Evolutionary conservation across 2,113 vertebrate genomes (phyloP).

Genomic region (Platichthys stellatus): DNA sequence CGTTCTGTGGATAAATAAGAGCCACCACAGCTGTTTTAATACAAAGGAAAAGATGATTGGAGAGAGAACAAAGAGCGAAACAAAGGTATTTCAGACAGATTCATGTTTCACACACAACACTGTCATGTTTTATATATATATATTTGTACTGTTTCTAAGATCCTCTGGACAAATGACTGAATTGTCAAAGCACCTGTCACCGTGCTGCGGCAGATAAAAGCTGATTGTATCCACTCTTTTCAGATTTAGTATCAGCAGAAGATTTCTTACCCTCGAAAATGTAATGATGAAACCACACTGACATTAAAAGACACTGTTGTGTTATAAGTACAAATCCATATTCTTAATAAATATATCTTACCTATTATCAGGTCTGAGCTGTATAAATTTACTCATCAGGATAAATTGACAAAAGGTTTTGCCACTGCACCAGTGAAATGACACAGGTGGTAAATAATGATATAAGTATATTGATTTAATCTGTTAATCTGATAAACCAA

Average conservation of each 20-base stretch:
- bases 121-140: slow-evolving; percentile 23
- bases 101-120: slow-evolving; percentile 48
- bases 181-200: slow-evolving; percentile 55
- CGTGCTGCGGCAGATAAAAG: slow-evolving; percentile 48
- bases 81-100: slow-evolving; percentile 49
- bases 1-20: slow-evolving; percentile 1
- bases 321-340: slow-evolving; percentile 54
- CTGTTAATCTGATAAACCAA: too few species aligned
- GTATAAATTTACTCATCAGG: slow-evolving; percentile 35
- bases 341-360: slow-evolving; percentile 41
- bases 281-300: slow-evolving; percentile 38
- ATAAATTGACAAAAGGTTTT: slow-evolving; percentile 18
- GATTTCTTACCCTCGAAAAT: slow-evolving; percentile 1
- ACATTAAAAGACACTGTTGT: slow-evolving; percentile 3
- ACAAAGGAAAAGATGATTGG: slow-evolving; percentile 8
- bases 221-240: slow-evolving; percentile 18
- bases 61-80: slow-evolving; percentile 48
- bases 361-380: slow-evolving; percentile 40
- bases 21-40: neutral
- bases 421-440: slow-evolving; percentile 1
- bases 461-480: neutral
- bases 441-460: slow-evolving; percentile 4
- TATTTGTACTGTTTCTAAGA: slow-evolving; percentile 52
- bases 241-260: slow-evolving; percentile 18
- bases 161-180: slow-evolving; percentile 51